These are phyloP conservation scores for Nomada fabriciana DNA, from an alignment of 2,888 invertebrate genomes.

Conservation along the genomic window DNA sequence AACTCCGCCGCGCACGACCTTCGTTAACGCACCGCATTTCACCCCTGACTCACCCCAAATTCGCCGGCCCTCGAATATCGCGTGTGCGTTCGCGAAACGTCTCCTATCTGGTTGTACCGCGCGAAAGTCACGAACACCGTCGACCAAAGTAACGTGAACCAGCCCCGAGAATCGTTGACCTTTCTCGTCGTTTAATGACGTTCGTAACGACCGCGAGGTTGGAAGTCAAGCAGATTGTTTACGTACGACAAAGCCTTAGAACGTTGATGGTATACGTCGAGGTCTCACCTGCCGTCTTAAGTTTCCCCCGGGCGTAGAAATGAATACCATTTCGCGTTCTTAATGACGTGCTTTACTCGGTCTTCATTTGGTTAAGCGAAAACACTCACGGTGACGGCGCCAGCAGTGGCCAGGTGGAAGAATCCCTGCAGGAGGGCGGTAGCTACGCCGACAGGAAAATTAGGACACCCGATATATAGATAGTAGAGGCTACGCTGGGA, in stretches of 20 bases:
- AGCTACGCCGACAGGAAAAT: slow-evolving; percentile 64
- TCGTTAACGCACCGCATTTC: slow-evolving; percentile 9
- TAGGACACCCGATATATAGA: slow-evolving; percentile 72
- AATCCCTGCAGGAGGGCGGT: slow-evolving; percentile 10
- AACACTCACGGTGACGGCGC: slow-evolving; percentile 63
- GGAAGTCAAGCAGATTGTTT: slow-evolving; percentile 57
- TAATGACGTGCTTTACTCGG: slow-evolving; percentile 71
- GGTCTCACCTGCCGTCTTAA: slow-evolving; percentile 45
- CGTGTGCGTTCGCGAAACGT: background rate
- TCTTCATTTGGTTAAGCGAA: slow-evolving; percentile 75
- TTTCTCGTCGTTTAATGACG: slow-evolving; percentile 58
- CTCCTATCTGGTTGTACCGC: background rate
- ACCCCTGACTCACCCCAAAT: background rate
- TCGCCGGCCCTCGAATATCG: background rate
- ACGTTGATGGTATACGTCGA: slow-evolving; percentile 41
- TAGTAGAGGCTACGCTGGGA: slow-evolving; percentile 30
- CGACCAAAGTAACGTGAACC: slow-evolving; percentile 25
- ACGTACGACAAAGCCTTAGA: slow-evolving; percentile 58
- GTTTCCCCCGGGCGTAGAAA: slow-evolving; percentile 39
- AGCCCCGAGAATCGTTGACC: slow-evolving; percentile 41
- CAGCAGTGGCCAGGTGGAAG: slow-evolving; percentile 7
- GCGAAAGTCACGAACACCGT: slow-evolving; percentile 1
- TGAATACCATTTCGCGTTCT: slow-evolving; percentile 69
- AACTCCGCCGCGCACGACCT: background rate
- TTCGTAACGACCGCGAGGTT: slow-evolving; percentile 50